Evolutionary conservation across 2,888 invertebrate genomes (phyloP).

Genomic region (Dryocosmus kuriphilus): DNA sequence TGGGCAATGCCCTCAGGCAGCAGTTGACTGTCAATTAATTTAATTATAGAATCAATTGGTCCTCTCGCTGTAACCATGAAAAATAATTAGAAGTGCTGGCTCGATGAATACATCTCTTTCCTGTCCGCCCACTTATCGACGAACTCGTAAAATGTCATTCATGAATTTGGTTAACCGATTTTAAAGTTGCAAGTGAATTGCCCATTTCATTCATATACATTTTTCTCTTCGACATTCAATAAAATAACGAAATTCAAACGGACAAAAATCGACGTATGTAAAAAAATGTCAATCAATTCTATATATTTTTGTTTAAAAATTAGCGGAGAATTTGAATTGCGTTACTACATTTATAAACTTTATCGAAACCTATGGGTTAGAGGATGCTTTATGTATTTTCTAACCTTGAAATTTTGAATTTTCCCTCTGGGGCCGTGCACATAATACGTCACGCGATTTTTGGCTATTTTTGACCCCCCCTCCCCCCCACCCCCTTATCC

Average conservation of each 20-base stretch:
- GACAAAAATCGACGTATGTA: background rate
- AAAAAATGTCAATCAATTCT: too few species aligned
- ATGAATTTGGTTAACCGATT: background rate
- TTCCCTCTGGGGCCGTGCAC: too few species aligned
- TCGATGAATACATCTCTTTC: conserved; percentile 27
- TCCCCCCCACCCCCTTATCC: too few species aligned
- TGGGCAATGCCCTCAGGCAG: conserved; percentile 13
- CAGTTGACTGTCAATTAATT: conserved; percentile 56
- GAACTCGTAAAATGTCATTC: background rate
- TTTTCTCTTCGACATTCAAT: background rate
- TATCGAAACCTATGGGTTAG: too few species aligned
- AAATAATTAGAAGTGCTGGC: conserved; percentile 27
- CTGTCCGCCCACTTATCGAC: conserved; percentile 7
- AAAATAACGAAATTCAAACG: background rate
- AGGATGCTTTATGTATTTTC: too few species aligned
- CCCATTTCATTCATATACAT: background rate
- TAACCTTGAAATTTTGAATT: too few species aligned
- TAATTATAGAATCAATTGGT: conserved; percentile 57
- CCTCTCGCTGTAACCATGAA: conserved; percentile 12
- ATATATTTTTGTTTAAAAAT: too few species aligned
- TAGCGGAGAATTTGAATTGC: too few species aligned
- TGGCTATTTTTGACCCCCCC: too few species aligned
- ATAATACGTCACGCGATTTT: too few species aligned
- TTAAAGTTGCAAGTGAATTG: background rate
- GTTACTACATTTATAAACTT: too few species aligned